phyloP scores from a whole-genome alignment of 2,888 invertebrate species.

The Drosophila cognata region DNA sequence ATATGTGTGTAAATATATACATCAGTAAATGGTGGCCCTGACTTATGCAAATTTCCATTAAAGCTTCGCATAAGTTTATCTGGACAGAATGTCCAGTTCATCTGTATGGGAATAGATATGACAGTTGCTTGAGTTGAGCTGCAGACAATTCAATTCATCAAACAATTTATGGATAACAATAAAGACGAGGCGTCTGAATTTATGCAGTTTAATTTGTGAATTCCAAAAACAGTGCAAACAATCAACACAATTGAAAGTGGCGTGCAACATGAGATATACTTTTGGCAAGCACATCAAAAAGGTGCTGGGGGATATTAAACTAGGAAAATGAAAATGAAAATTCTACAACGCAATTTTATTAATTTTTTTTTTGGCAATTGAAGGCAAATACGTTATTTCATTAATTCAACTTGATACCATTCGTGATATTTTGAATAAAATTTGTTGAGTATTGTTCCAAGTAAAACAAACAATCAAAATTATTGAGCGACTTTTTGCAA shows the following conservation, averaged over 20 bases:
- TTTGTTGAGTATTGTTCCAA: neutral
- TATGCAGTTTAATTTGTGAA: conserved; percentile 35
- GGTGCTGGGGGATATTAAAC: neutral
- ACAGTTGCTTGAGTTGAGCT: conserved; percentile 9
- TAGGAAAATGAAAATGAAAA: neutral
- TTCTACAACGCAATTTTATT: neutral
- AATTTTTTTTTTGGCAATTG: neutral
- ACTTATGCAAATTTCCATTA: conserved; percentile 54
- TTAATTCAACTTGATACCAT: neutral
- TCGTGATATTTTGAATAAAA: neutral
- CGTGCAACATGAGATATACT: conserved; percentile 1
- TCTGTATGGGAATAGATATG: conserved; percentile 36
- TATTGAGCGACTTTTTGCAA: neutral
- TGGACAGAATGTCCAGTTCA: conserved; percentile 44
- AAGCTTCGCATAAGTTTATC: conserved; percentile 25
- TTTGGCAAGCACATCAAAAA: neutral
- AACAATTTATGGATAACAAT: conserved; percentile 32
- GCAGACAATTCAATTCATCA: conserved; percentile 44
- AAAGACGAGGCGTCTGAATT: conserved; percentile 28
- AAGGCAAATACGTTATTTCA: neutral
- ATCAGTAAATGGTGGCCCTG: conserved; percentile 23
- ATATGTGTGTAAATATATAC: neutral
- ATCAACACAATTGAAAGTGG: conserved; percentile 22
- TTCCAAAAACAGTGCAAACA: neutral
- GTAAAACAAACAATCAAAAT: neutral